Evolutionary conservation across 2,797 vertebrate genomes (phyloP), one percentile per base, ranked within the genome.

Genomic region (Adelosebastes latens): DNA sequence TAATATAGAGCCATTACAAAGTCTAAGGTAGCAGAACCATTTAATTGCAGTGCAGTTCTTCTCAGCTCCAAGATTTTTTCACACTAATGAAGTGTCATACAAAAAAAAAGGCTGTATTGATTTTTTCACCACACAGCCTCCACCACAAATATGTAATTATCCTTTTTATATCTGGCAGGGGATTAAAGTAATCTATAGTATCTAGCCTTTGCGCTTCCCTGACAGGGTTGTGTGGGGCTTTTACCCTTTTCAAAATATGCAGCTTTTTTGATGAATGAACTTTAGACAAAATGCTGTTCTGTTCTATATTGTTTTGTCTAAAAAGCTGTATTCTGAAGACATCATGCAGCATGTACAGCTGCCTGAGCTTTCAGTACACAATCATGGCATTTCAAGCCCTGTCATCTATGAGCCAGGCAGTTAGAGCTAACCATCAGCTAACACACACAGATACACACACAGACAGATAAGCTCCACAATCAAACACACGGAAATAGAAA

Each of bases 61-160:
- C 95, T 98, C 97, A 98, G 97, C 97, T 97, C 96, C 95, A 96
- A 97, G 97, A 98, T 99, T 98, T 99, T 95, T 99, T 98, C 98
- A 97, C 98, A 97, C 98, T 99, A 99, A 99, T 99, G 98, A 99
- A 99, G 98, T 99, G 99, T 99, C 99, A 99, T 98, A 97, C 97
- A 93, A 95, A 95, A 97, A 49, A 20, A 99, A 98, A 98, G 97
- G 96, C 97, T 95, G 97, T 99, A 99, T 99, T 99, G 98, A 99
- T 99, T 99, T 99, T 98, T 97, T 90, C 96, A 98, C 97, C 97
- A 97, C 97, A 99, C 97, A 98, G 97, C 96, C 97, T 98, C 97
- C 97, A 97, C 98, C 99, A 99, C 99, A 99, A 99, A 99, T 99
- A 99, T 99, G 98, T 99, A 99, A 99, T 99, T 99, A 99, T 99